These are phyloP conservation scores for Calycopis cecrops DNA, from an alignment of 1,140 invertebrate genomes.

Conservation along the genomic window DNA sequence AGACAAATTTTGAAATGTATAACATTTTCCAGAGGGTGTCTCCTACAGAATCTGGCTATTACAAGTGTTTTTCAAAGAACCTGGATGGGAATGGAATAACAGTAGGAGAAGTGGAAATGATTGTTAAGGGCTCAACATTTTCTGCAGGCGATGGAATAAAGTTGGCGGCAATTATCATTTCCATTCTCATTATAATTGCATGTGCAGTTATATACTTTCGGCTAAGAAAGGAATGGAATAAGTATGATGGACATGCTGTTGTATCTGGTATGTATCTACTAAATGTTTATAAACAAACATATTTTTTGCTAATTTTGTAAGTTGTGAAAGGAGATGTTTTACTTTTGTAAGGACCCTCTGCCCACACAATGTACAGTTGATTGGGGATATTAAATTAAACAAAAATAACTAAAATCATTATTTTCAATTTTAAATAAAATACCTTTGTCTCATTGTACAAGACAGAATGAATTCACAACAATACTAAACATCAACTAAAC, in stretches of 20 bases:
- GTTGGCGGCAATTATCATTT: conserved; percentile 60
- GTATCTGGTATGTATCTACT: conserved; percentile 51
- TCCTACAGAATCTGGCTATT: conserved; percentile 77
- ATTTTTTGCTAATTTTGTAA: background rate
- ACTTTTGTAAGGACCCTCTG: too few relatives aligned
- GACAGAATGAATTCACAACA: too few relatives aligned
- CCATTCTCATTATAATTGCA: conserved; percentile 57
- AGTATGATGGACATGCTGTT: conserved; percentile 51
- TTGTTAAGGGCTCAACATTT: conserved; percentile 73
- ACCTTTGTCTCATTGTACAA: too few relatives aligned
- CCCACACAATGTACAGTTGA: too few relatives aligned
- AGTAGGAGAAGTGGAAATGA: conserved; percentile 76
- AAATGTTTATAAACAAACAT: too few relatives aligned
- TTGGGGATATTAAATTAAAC: too few relatives aligned
- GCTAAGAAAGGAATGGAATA: conserved; percentile 61
- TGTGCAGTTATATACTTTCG: conserved; percentile 63
- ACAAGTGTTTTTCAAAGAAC: conserved; percentile 79
- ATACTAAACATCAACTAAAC: too few relatives aligned
- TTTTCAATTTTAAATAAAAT: too few relatives aligned
- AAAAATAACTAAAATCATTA: too few relatives aligned
- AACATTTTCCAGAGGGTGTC: conserved; percentile 74
- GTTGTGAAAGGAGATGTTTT: conserved; percentile 7
- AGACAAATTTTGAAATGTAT: background rate
- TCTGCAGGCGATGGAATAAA: conserved; percentile 69
- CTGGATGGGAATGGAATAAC: conserved; percentile 71